Evolutionary conservation across 2,888 invertebrate species (phyloP).

Genomic region (Agrotis segetum): DNA sequence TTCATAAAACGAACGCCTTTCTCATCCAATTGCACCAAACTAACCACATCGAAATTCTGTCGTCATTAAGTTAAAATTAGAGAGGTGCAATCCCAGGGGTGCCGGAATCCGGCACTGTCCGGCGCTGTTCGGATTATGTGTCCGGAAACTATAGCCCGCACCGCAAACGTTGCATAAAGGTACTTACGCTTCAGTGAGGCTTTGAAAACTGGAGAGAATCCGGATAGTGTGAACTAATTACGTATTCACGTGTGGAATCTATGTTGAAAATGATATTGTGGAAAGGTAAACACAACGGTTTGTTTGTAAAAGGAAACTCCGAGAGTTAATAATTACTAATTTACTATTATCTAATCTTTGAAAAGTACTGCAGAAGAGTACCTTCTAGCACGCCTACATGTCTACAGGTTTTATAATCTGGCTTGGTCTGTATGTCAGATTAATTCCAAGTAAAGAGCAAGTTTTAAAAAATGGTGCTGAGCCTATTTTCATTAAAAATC

Average conservation of each 20-base stretch:
- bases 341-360: background rate
- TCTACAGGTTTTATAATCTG: background rate
- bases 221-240: background rate
- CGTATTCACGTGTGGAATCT: background rate
- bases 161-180: constrained; percentile 24
- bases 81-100: constrained; percentile 22
- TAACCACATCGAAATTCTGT: constrained; percentile 9
- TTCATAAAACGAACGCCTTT: constrained; percentile 2
- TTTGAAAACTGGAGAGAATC: constrained; percentile 10
- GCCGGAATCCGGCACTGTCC: constrained; percentile 12
- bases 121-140: constrained; percentile 32
- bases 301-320: too few relatives aligned
- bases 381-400: background rate
- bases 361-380: background rate
- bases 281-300: background rate
- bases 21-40: background rate
- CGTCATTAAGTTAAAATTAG: constrained; percentile 33
- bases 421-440: too few relatives aligned
- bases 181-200: constrained; percentile 1
- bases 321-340: too few relatives aligned
- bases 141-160: constrained; percentile 34
- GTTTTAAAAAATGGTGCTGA: background rate
- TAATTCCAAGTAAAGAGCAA: too few relatives aligned
- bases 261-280: background rate
- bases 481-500: background rate